These are phyloP conservation scores for Bombus sibiricus DNA, from an alignment of 1,140 invertebrate species.

Conservation along the genomic window DNA sequence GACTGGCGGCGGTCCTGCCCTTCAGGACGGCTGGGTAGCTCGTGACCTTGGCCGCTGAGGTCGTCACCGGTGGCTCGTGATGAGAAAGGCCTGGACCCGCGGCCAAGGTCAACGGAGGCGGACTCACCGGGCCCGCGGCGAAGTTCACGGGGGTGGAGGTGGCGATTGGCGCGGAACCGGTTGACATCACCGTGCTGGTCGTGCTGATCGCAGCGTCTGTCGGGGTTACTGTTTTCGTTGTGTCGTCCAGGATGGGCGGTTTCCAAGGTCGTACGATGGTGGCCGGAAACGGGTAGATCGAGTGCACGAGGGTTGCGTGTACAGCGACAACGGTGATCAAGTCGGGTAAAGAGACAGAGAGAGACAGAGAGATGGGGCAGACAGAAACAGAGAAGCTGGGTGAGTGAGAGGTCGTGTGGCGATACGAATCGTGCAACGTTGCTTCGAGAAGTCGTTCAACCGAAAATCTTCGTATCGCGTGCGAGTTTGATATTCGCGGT, in stretches of 20 bases:
- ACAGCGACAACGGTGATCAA: conserved; percentile 39
- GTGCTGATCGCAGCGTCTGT: conserved; percentile 54
- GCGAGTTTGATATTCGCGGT: background rate
- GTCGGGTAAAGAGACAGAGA: conserved; percentile 41
- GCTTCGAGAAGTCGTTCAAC: conserved; percentile 42
- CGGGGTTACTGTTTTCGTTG: conserved; percentile 51
- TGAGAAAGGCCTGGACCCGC: conserved; percentile 56
- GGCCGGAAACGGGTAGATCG: conserved; percentile 20
- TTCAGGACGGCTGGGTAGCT: conserved; percentile 90
- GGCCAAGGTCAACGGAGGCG: conserved; percentile 83
- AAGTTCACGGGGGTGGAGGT: conserved; percentile 74
- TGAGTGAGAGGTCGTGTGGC: conserved; percentile 48
- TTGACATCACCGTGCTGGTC: conserved; percentile 53
- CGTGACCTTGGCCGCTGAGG: conserved; percentile 78
- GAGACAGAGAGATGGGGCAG: conserved; percentile 39
- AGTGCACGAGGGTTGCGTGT: conserved; percentile 45
- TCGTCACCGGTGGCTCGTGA: conserved; percentile 64
- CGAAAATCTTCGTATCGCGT: background rate
- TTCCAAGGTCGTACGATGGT: conserved; percentile 39
- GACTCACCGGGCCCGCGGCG: conserved; percentile 82
- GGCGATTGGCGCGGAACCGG: conserved; percentile 69
- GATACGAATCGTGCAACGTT: conserved; percentile 40
- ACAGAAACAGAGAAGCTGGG: conserved; percentile 60
- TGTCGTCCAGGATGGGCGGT: background rate
- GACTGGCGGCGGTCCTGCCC: conserved; percentile 83